These are phyloP conservation scores for Trichogramma evanescens DNA, from an alignment of 2,888 invertebrate species.

Conservation along the genomic window DNA sequence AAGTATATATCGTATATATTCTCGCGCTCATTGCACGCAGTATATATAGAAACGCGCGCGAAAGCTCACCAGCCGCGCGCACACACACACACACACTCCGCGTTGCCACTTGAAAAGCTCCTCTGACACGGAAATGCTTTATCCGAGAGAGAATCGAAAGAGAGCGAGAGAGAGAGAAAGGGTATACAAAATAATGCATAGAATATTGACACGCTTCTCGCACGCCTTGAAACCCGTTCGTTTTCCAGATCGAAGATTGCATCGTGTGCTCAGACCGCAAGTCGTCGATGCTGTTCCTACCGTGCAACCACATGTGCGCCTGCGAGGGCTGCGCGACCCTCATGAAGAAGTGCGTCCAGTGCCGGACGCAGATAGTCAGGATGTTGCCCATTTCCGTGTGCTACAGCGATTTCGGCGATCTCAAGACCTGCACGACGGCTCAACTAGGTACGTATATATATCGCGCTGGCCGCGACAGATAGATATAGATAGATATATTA, in stretches of 20 bases:
- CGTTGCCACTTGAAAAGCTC: too few species aligned
- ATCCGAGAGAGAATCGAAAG: too few species aligned
- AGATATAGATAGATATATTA: too few species aligned
- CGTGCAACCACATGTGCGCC: conserved; percentile 92
- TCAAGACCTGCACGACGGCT: conserved; percentile 29
- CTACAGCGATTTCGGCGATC: conserved; percentile 46
- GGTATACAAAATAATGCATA: too few species aligned
- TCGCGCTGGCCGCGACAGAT: not conserved
- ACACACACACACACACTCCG: too few species aligned
- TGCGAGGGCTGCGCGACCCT: conserved; percentile 85
- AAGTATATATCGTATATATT: too few species aligned
- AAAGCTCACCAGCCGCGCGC: too few species aligned
- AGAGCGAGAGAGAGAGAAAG: too few species aligned
- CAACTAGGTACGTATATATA: not conserved
- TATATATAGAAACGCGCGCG: too few species aligned
- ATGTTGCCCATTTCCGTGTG: conserved; percentile 56
- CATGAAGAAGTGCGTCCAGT: conserved; percentile 97
- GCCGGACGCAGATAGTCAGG: conserved; percentile 78
- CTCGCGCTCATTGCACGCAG: too few species aligned
- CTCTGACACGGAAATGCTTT: too few species aligned
- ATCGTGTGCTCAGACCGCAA: conserved; percentile 92
- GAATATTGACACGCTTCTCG: too few species aligned
- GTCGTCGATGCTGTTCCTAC: conserved; percentile 85
- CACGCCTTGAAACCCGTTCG: not conserved
- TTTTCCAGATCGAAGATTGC: conserved; percentile 80